phyloP scores from a whole-genome alignment of 2,113 vertebrate genomes.

The Potamarius usumacintae region DNA sequence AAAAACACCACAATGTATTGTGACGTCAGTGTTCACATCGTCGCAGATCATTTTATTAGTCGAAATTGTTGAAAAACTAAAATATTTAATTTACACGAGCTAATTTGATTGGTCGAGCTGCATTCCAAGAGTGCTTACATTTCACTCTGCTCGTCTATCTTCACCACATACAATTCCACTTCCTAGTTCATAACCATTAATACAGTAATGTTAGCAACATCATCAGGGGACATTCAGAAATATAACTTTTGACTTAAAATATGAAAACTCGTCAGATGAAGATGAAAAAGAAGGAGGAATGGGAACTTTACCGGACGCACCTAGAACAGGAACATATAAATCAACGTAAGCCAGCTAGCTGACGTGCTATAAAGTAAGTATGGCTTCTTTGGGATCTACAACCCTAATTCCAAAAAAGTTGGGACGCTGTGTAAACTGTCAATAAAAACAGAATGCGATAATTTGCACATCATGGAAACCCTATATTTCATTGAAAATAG shows the following conservation, averaged over 20 bases:
- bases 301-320: background rate
- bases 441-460: background rate
- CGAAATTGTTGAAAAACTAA: background rate
- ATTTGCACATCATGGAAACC: too few species aligned
- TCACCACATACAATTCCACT: background rate
- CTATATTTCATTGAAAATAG: too few species aligned
- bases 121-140: background rate
- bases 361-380: too few species aligned
- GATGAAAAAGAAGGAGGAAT: background rate
- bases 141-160: background rate
- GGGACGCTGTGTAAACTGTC: background rate
- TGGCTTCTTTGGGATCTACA: background rate
- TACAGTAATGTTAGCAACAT: background rate
- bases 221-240: background rate
- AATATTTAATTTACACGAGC: background rate
- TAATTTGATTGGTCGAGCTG: too few species aligned
- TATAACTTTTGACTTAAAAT: background rate
- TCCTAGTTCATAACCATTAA: background rate
- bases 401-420: background rate
- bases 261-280: background rate
- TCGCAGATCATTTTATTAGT: background rate
- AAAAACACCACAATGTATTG: background rate
- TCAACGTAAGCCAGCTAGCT: background rate
- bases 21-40: background rate
- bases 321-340: too few species aligned